Evolutionary conservation across 2,113 vertebrate genomes (phyloP).

Genomic region (Bucco capensis): DNA sequence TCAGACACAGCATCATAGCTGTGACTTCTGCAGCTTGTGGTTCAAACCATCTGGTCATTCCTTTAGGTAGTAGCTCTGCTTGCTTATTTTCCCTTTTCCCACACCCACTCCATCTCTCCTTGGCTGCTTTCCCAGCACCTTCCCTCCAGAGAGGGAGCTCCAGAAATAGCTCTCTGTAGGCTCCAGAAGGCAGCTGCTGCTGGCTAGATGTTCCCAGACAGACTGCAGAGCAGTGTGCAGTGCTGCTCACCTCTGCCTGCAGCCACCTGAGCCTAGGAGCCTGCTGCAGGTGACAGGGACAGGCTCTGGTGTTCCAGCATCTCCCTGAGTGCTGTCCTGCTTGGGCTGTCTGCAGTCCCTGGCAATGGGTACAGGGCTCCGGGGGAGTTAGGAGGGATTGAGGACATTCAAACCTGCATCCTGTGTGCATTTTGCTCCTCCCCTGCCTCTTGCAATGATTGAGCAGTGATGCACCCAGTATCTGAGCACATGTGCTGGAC

Average conservation of each 20-base stretch:
- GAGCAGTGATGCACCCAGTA: slow-evolving; percentile 64
- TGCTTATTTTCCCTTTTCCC: slow-evolving; percentile 73
- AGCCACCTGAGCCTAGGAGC: not conserved
- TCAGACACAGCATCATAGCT: slow-evolving; percentile 43
- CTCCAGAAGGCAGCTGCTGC: slow-evolving; percentile 33
- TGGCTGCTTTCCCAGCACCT: slow-evolving; percentile 75
- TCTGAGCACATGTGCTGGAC: slow-evolving; percentile 66
- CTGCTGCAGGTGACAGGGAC: not conserved
- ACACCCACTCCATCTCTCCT: slow-evolving; percentile 73
- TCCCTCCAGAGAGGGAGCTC: slow-evolving; percentile 64
- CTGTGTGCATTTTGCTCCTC: slow-evolving; percentile 66
- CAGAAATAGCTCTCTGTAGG: slow-evolving; percentile 69
- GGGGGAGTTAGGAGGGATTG: slow-evolving; percentile 62
- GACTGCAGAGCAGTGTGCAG: not conserved
- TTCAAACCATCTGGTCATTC: slow-evolving; percentile 71
- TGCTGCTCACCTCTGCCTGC: slow-evolving; percentile 18
- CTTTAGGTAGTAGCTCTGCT: slow-evolving; percentile 67
- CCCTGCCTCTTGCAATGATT: slow-evolving; percentile 46
- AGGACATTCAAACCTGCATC: slow-evolving; percentile 60
- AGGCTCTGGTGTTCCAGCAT: not conserved
- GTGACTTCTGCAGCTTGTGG: slow-evolving; percentile 58
- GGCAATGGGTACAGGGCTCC: slow-evolving; percentile 48
- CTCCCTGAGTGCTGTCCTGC: slow-evolving; percentile 51
- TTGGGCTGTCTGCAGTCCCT: slow-evolving; percentile 53
- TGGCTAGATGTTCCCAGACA: slow-evolving; percentile 39